phyloP scores from a whole-genome alignment of 2,888 invertebrate genomes.

The Troides aeacus region DNA sequence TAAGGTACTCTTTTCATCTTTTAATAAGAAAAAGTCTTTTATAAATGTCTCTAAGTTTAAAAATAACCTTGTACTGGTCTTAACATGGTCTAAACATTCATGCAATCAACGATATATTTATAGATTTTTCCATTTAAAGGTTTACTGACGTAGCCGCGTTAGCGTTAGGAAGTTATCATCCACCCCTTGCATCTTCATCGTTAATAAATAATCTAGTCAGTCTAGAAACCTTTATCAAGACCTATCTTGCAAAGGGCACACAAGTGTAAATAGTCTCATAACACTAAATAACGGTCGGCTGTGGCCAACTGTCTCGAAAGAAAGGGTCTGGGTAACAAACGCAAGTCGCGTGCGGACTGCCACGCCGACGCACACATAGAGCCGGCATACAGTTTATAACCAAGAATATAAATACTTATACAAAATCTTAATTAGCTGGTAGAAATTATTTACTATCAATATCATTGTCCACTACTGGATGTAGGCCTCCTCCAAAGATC shows the following conservation, averaged over 20 bases:
- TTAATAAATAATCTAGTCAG: not conserved
- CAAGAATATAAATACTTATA: no score
- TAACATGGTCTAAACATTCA: no score
- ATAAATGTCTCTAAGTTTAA: no score
- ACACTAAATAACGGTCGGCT: slow-evolving; percentile 45
- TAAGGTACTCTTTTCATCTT: no score
- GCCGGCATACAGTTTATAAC: not conserved
- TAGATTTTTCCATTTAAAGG: not conserved
- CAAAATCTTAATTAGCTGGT: no score
- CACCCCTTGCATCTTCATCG: not conserved
- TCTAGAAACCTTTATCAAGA: slow-evolving; percentile 9
- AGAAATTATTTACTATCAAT: no score
- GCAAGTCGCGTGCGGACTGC: slow-evolving; percentile 49
- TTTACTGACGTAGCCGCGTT: not conserved
- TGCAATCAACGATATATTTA: not conserved
- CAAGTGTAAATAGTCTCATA: slow-evolving; percentile 18
- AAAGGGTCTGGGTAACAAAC: slow-evolving; percentile 42
- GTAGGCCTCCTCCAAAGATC: no score
- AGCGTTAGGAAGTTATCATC: not conserved
- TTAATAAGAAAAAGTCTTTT: no score
- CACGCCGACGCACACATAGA: not conserved
- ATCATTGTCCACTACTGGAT: no score
- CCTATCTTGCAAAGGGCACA: slow-evolving; percentile 12
- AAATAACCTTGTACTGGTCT: no score
- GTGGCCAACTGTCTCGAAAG: slow-evolving; percentile 52